These are phyloP conservation scores for Haliclona indistincta DNA, from an alignment of 37 sponge, comb jelly and placozoan genomes.

Conservation along the genomic window DNA sequence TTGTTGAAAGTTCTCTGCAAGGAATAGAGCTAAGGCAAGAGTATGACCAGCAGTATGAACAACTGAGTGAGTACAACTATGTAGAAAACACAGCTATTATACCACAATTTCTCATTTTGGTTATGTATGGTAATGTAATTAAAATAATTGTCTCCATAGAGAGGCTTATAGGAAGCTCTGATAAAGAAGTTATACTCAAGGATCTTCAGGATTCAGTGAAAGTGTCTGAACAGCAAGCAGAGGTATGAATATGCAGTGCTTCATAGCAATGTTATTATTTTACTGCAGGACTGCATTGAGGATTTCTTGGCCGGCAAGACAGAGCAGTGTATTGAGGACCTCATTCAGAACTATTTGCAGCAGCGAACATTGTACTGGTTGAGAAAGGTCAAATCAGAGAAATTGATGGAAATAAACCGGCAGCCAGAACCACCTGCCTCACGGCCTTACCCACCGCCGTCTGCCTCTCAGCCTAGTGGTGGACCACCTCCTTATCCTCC, in stretches of 20 bases:
- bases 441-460: background rate
- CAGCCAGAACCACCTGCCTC: background rate
- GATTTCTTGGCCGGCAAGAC: slow-evolving; percentile 33
- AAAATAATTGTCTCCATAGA: no score
- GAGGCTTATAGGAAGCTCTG: background rate
- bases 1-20: slow-evolving; percentile 2
- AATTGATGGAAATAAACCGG: slow-evolving; percentile 53
- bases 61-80: slow-evolving; percentile 40
- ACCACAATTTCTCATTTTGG: no score
- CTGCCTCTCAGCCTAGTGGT: slow-evolving; percentile 22
- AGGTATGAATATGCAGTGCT: slow-evolving; percentile 22
- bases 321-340: slow-evolving; percentile 31
- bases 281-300: slow-evolving; percentile 30
- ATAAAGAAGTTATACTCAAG: slow-evolving; percentile 14
- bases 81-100: no score
- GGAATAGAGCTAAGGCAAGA: slow-evolving; percentile 32
- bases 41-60: slow-evolving; percentile 14
- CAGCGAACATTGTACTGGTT: slow-evolving; percentile 54
- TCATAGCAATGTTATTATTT: background rate
- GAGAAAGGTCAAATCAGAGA: slow-evolving; percentile 66
- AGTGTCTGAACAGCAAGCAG: slow-evolving; percentile 41
- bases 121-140: no score
- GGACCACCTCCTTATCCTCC: background rate
- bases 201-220: slow-evolving; percentile 23
- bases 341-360: slow-evolving; percentile 25